Evolutionary conservation across 2,113 vertebrate genomes (phyloP), one percentile per base, ranked within the genome.

Genomic region (Chelonoidis abingdonii): DNA sequence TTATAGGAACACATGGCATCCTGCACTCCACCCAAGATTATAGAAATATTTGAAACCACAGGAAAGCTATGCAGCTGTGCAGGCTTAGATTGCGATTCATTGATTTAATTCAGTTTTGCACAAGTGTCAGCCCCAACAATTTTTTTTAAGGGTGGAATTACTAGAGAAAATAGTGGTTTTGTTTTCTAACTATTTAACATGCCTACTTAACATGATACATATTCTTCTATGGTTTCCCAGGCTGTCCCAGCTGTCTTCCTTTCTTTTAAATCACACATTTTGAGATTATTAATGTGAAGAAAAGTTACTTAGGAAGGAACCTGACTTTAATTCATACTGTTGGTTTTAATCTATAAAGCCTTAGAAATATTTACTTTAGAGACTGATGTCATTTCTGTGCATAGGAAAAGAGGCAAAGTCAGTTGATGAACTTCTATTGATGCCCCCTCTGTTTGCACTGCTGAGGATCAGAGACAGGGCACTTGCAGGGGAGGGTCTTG

Each of bases 1-100:
- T 83, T 95, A 59, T 83, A 87, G 94, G 87, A 94, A 84, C 97
- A 98, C 96, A 97, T 97, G 96, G 92, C 95, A 95, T 97, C 96
- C 95, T 92, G 96, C 94, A 79, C 95, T 95, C 94, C 93, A 89
- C 79, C 92, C 91, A 92, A 94, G 91, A 91, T 83, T 56, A 53
- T 84, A 91, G 87, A 94, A 92, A 89, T 86, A 93, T 91, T 95
- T 94, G 84, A 97, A 95, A 81, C 83, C 86, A 89, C 87, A 94
- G 96, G 90, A 97, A 96, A 69, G 91, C 95, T 90, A 88, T 92
- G 89, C 96, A 96, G 97, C 96, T 97, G 95, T 93, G 83, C 54
- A 93, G 69, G 92, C 38, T 97, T 97, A 69, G 80, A 79, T 52
- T 75, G 16, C 47, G 85, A 62, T 50, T 87, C 79, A 86, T 38